phyloP scores from a whole-genome alignment of 2,797 vertebrate species.

The Melanotaenia trifasciata region DNA sequence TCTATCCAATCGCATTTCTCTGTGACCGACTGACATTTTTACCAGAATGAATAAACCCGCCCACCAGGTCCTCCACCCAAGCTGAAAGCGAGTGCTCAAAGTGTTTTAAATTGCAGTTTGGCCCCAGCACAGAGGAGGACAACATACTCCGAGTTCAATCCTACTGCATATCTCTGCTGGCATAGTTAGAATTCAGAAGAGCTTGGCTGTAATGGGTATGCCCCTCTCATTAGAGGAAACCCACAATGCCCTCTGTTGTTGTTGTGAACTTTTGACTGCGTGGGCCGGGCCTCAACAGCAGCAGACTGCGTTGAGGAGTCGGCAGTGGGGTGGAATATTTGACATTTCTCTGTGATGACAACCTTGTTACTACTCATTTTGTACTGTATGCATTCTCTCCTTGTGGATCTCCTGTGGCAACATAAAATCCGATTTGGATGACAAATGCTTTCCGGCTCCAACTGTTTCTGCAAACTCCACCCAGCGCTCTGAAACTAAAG shows the following conservation, averaged over 20 bases:
- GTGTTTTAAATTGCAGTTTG: conserved; percentile 61
- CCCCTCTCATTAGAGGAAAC: conserved; percentile 73
- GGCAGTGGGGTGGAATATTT: conserved; percentile 81
- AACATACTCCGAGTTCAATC: conserved; percentile 62
- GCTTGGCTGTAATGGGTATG: conserved; percentile 64
- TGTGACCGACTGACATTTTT: conserved; percentile 64
- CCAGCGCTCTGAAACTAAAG: conserved; percentile 40
- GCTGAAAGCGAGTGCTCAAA: conserved; percentile 47
- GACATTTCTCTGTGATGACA: conserved; percentile 81
- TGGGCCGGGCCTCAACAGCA: conserved; percentile 69
- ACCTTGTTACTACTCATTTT: conserved; percentile 67
- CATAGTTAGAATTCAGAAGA: conserved; percentile 78
- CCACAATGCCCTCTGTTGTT: conserved; percentile 82
- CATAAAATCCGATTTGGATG: conserved; percentile 66
- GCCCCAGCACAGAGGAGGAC: conserved; percentile 63
- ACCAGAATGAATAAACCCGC: conserved; percentile 43
- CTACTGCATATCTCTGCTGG: conserved; percentile 75
- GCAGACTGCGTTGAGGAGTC: conserved; percentile 68
- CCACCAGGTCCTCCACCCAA: conserved; percentile 49
- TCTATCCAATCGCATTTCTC: conserved; percentile 40
- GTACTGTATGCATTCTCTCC: conserved; percentile 56
- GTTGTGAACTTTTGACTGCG: conserved; percentile 83
- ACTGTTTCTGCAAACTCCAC: conserved; percentile 54
- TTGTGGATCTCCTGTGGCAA: conserved; percentile 63
- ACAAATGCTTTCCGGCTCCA: conserved; percentile 70